Percentiles rank a stretch among this genome's conserved stretches.
These are phyloP conservation scores for Zaprionus ghesquierei DNA, from an alignment of 1,140 invertebrate species.

Conservation along the genomic window DNA sequence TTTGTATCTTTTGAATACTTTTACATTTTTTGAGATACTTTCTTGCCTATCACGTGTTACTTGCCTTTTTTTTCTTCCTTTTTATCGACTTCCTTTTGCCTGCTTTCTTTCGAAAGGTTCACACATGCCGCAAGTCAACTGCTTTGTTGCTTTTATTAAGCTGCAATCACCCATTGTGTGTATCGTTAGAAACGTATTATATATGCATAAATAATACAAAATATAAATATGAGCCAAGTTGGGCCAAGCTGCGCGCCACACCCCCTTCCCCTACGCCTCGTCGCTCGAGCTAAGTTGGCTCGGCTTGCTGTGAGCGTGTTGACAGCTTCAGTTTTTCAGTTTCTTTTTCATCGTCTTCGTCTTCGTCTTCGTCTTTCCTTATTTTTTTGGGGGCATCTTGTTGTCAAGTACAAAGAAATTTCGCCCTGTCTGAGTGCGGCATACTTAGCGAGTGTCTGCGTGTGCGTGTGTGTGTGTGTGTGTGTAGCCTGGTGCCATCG, in stretches of 20 bases:
- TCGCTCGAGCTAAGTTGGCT: slow-evolving; percentile 11
- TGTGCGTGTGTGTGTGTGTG: slow-evolving; percentile 8
- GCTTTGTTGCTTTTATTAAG: background rate
- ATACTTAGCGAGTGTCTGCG: slow-evolving; percentile 11
- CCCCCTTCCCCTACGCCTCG: too few relatives aligned
- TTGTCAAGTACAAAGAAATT: slow-evolving; percentile 43
- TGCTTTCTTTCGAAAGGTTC: too few relatives aligned
- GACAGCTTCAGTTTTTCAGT: slow-evolving; percentile 27
- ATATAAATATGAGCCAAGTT: slow-evolving; percentile 63
- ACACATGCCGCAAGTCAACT: background rate
- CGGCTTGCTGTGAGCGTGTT: slow-evolving; percentile 38
- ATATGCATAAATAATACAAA: slow-evolving; percentile 72
- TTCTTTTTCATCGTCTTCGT: background rate
- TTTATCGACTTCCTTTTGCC: too few relatives aligned
- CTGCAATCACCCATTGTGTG: slow-evolving; percentile 4
- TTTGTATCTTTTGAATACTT: too few relatives aligned
- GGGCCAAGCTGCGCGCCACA: slow-evolving; percentile 24
- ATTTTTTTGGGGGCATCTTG: slow-evolving; percentile 6
- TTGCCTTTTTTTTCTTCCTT: too few relatives aligned
- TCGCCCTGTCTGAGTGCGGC: slow-evolving; percentile 32
- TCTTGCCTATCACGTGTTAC: too few relatives aligned
- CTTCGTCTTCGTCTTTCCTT: background rate
- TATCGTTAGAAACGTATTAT: slow-evolving; percentile 42
- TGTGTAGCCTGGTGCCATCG: slow-evolving; percentile 13
- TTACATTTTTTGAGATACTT: too few relatives aligned